These are phyloP conservation scores for Sisor rabdophorus DNA, from an alignment of 2,113 vertebrate genomes.

Conservation along the genomic window DNA sequence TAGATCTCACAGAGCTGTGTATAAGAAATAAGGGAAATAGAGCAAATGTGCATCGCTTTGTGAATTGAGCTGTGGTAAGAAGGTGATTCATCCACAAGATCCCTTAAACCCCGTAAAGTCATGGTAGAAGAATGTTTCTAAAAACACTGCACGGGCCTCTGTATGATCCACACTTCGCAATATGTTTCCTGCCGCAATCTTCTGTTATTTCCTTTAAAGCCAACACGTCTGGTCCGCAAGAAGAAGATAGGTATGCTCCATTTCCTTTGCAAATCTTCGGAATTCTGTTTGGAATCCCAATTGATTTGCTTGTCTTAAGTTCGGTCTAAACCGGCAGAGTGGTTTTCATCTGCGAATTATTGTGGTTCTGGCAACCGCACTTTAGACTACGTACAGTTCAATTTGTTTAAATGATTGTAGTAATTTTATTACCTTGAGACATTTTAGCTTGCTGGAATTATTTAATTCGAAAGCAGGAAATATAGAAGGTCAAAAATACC, in stretches of 20 bases:
- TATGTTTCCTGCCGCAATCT: slow-evolving; percentile 70
- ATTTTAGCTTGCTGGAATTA: not conserved
- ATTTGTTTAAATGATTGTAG: not conserved
- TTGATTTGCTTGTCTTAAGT: slow-evolving; percentile 60
- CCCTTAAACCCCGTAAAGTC: slow-evolving; percentile 23
- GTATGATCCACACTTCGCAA: slow-evolving; percentile 53
- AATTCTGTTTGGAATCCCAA: slow-evolving; percentile 67
- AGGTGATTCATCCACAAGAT: slow-evolving; percentile 33
- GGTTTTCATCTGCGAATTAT: slow-evolving; percentile 38
- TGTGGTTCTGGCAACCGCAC: slow-evolving; percentile 18
- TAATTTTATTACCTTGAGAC: not conserved
- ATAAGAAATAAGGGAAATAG: slow-evolving; percentile 20
- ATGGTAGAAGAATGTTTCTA: slow-evolving; percentile 34
- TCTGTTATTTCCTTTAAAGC: slow-evolving; percentile 61
- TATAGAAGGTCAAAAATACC: not conserved
- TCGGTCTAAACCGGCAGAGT: not conserved
- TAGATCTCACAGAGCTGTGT: slow-evolving; percentile 35
- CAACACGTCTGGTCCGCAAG: slow-evolving; percentile 32
- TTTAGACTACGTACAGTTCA: slow-evolving; percentile 3
- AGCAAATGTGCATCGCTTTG: slow-evolving; percentile 20
- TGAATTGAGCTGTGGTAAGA: slow-evolving; percentile 36
- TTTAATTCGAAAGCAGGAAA: not conserved
- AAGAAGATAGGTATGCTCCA: slow-evolving; percentile 67
- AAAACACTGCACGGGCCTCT: slow-evolving; percentile 38
- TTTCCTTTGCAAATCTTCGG: slow-evolving; percentile 63